Base-by-base conservation (phyloP, 2,113 vertebrate species). In the Corythaeola cristata region DNA sequence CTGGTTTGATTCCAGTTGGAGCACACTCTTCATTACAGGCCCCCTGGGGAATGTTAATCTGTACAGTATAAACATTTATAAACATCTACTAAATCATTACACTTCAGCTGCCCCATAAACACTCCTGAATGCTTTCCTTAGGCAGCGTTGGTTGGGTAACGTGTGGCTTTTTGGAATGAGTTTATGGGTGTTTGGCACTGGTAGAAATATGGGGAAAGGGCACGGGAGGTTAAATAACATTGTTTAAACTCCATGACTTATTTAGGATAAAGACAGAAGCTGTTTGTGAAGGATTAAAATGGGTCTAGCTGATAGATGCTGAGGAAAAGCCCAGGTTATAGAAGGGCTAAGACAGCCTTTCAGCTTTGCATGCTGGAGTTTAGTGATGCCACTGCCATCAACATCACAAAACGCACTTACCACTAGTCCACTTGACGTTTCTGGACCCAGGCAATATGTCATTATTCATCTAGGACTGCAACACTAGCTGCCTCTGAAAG, bases 1-100 rank as follows among this genome's bases (percentile, higher is more conserved):
- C 96, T 97, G 97, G 95, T 96, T 96, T 86, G 91, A 96, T 98
- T 97, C 97, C 96, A 98, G 91, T 96, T 97, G 96, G 96, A 97
- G 97, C 93, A 89, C 94, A 95, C 96, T 96, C 91, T 97, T 98
- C 97, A 95, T 97, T 97, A 97, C 97, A 95, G 97, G 89, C 95
- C 95, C 96, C 95, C 96, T 93, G 96, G 97, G 97, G 97, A 98
- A 97, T 97, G 97, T 98, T 98, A 98, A 98, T 97, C 97, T 98
- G 96, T 97, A 96, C 94, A 96, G 96, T 97, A 98, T 98, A 98
- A 98, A 97, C 97, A 97, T 98, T 97, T 97, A 97, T 97, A 98
- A 98, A 98, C 97, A 98, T 97, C 95, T 97, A 97, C 95, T 98
- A 98, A 98, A 98, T 97, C 97, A 98, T 98, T 98, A 97, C 96